Base-by-base conservation (phyloP, 2,113 vertebrate genomes). In the Tricholaema leucomelas region DNA sequence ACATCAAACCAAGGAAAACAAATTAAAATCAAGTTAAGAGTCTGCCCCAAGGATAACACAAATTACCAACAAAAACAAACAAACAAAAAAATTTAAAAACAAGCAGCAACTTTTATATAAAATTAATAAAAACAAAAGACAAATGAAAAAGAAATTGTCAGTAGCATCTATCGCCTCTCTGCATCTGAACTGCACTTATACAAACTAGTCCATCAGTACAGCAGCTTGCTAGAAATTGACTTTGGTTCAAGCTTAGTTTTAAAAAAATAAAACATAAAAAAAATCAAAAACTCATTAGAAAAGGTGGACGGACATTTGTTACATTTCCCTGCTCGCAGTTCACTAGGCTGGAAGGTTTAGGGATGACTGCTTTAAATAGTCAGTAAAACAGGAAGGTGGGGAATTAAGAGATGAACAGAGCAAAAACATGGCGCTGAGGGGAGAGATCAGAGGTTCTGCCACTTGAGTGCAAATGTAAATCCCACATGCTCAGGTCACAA, bases 221-320 rank as follows among this genome's bases (percentile, higher is more conserved):
- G 98, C 98, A 99, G 98, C 98, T 98, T 98, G 98, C 98, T 98
- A 99, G 98, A 98, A 99, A 99, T 98, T 98, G 98, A 99, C 99
- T 99, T 99, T 99, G 99, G 99, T 99, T 99, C 98, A 99, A 99
- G 99, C 99, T 99, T 99, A 98, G 98, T 98, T 97, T 96, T 94
- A 96, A 97, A 98, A 97, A 97, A 96, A 96, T 93, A 97, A 97
- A 95, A 96, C 95, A 90, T 93, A 40, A 95, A 95, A 96, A 97
- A 95, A 97, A 97, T 95, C 92, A 97, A 94, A 97, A 95, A 93
- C 96, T 97, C 97, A 91, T 97, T 92, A 96, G 97, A 97, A 95
- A 97, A 65, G 97, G 98, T 98, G 98, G 98, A 98, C 98, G 98
- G 98, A 98, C 97, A 98, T 98, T 97, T 96, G 97, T 97, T 97